A percentile compares a stretch with the other conserved stretches of the same genome.
Conservation (phyloP, 1,140 invertebrate genomes). For the Plectrocnemia conspersa region DNA sequence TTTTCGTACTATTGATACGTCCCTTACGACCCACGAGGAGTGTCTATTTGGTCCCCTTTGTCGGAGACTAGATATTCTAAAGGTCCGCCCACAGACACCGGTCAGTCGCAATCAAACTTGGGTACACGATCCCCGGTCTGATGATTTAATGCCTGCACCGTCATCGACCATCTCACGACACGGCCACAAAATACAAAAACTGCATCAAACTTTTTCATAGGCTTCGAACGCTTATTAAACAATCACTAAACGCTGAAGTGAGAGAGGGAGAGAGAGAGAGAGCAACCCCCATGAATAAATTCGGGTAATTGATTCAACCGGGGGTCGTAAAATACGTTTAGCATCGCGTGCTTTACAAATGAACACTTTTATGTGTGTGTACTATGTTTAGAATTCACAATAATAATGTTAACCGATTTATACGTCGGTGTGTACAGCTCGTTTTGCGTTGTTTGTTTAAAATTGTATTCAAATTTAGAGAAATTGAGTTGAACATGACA, state of each 20-base stretch:
- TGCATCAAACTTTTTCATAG: no score
- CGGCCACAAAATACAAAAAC: no score
- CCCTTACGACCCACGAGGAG: conserved; percentile 1
- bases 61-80: not conserved
- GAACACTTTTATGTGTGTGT: not conserved
- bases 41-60: conserved; percentile 17
- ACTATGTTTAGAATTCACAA: no score
- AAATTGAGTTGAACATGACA: no score
- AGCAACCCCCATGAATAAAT: conserved; percentile 12
- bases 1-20: conserved; percentile 4
- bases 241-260: conserved; percentile 4
- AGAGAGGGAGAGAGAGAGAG: no score
- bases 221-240: conserved; percentile 17
- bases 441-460: no score
- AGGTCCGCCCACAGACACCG: conserved; percentile 14
- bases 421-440: no score
- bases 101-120: not conserved
- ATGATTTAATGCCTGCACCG: conserved; percentile 12
- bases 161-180: no score
- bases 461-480: no score
- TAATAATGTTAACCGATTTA: no score
- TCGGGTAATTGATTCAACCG: conserved; percentile 5
- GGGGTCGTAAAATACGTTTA: conserved; percentile 13
- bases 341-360: conserved; percentile 5
- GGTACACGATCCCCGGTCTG: not conserved